A percentile compares a stretch with the other conserved stretches of the same genome.
Evolutionary conservation across 1,140 invertebrate genomes (phyloP).

Genomic region (Eufriesea mexicana): DNA sequence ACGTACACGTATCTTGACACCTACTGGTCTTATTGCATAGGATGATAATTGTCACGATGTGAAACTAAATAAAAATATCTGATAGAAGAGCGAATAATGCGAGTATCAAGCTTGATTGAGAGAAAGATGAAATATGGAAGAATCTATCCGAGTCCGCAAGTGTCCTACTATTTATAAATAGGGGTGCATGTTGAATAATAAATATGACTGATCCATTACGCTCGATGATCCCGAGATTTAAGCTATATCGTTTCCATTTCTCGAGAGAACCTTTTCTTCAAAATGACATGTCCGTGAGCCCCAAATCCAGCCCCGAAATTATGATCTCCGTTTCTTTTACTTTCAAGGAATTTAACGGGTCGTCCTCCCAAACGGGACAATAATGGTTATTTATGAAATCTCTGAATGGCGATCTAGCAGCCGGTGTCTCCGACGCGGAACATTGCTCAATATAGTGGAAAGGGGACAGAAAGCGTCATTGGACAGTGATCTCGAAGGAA

Average conservation of each 20-base stretch:
- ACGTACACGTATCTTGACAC: too few species aligned
- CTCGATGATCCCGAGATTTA: conserved; percentile 6
- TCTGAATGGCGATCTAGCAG: conserved; percentile 48
- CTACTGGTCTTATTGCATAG: too few species aligned
- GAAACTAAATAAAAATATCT: too few species aligned
- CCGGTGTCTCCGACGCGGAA: conserved; percentile 52
- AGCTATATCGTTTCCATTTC: neutral
- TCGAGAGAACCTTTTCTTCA: neutral
- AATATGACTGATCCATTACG: neutral
- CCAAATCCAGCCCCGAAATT: conserved; percentile 45
- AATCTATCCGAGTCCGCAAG: too few species aligned
- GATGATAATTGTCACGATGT: too few species aligned
- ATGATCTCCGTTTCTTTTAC: conserved; percentile 39
- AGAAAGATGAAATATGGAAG: too few species aligned
- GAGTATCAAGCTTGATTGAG: too few species aligned
- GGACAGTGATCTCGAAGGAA: conserved; percentile 54
- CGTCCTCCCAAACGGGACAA: conserved; percentile 58
- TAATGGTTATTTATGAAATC: conserved; percentile 73
- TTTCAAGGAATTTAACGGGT: conserved; percentile 17
- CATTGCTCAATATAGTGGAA: conserved; percentile 72
- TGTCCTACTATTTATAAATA: too few species aligned
- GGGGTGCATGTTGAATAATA: neutral
- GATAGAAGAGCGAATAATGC: too few species aligned
- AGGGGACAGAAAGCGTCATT: conserved; percentile 28
- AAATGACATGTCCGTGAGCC: conserved; percentile 32